Base-by-base conservation (phyloP, 2,888 invertebrate genomes). In the Sinelater perroti region DNA sequence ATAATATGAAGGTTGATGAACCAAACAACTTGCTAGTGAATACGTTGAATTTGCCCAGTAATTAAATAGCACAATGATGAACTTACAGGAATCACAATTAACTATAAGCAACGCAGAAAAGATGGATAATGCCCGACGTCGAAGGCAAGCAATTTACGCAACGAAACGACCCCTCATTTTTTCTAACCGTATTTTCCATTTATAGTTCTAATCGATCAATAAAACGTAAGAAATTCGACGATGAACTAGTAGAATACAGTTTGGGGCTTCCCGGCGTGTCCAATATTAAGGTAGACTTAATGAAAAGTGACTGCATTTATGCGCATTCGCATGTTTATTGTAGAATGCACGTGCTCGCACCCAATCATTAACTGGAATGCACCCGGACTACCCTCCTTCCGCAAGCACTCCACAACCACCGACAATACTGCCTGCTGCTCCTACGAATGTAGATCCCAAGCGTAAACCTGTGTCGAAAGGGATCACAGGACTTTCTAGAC, bases 201-300 rank as follows among this genome's bases (percentile, higher is more conserved):
- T 72, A 46, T 72, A 93, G 95, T 76, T 96, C 96, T 7, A 94
- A 93, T 18, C 84, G 97, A 56, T 96, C 96, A 1, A 97, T 97
- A 69, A 97, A 97, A 77, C 85, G 97, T 0, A 90, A 93, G 70
- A 91, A 96, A 68, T 97, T 97, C 79, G 97, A 97, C 75, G 97
- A 97, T 83, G 97, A 98, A 79, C 81, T 97, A 55, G 97, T 97
- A 0, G 97, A 97, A 70, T 94, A 93, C 66, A 93, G 93, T 75
- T 79, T 91, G 55, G 87, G 89, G 44, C 78, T 87, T 67, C 86
- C 87, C 0, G 87, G 76, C 64, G 70, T 80, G 16, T 75, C 77
- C 10, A 74, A 72, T 53, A 67, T 77, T 35, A 78, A 78, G 68
- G 76, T 77, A 71, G 60, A n/a, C n/a, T n/a, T n/a, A n/a, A n/a